phyloP scores from a whole-genome alignment of 2,113 vertebrate species.

The Pteropus alecto region DNA sequence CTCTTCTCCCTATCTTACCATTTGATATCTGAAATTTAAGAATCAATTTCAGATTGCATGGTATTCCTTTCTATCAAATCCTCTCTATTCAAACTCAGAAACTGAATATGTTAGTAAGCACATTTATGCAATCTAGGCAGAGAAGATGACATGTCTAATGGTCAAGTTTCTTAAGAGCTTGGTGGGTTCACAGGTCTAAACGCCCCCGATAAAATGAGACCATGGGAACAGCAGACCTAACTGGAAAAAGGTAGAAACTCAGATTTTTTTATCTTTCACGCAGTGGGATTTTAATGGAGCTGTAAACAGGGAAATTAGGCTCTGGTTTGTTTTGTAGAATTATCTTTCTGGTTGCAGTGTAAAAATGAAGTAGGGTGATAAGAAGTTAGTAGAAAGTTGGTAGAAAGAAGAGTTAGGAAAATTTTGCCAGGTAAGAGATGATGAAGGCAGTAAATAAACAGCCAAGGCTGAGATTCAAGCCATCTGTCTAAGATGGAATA shows the following conservation, averaged over 20 bases:
- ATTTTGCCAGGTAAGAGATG: not conserved
- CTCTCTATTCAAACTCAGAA: not conserved
- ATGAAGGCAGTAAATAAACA: not conserved
- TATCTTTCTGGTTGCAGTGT: not conserved
- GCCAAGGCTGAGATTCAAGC: not conserved
- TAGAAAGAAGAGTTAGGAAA: not conserved
- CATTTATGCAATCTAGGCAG: not conserved
- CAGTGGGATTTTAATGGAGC: not conserved
- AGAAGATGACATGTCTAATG: not conserved
- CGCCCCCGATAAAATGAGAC: not conserved
- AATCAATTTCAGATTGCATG: not conserved
- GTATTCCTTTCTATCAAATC: not conserved
- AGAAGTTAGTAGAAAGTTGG: not conserved
- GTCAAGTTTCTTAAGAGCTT: not conserved
- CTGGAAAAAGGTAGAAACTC: not conserved
- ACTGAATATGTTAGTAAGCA: not conserved
- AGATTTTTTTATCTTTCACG: not conserved
- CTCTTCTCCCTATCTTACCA: not conserved
- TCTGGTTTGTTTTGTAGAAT: not conserved
- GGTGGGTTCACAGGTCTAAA: not conserved
- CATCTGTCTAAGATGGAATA: not conserved
- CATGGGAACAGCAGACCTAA: not conserved
- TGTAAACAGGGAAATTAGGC: not conserved
- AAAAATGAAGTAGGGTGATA: not conserved
- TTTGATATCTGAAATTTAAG: not conserved